Evolutionary conservation across 2,888 invertebrate species (phyloP), one percentile per base, ranked within the genome.

Genomic region (Macropis europaea): DNA sequence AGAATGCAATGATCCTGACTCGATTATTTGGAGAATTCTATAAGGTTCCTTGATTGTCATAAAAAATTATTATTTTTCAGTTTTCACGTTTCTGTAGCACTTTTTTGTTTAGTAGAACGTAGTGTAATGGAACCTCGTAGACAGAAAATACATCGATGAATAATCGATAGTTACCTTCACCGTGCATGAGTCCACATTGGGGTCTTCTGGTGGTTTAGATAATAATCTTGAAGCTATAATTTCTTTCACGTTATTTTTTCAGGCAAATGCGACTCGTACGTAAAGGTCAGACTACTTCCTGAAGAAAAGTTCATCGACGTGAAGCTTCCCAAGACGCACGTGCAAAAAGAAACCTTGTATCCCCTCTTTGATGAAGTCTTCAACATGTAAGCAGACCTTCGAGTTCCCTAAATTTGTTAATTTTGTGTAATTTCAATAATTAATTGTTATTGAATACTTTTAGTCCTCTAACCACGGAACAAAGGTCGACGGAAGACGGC

Each of bases 281-380:
- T 99, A 0, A 95, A 98, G 82, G 93, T 97, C 26, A 94, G 94
- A 81, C 90, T 98, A 52, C 91, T 97, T 62, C 99, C 99, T 0
- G 95, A 95, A 81, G 95, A 97, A 84, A 93, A 94, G 66, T 99
- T 97, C 88, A 92, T 93, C 1, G 94, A 93, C 42, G 92, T 95
- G 9, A 92, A 93, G 15, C 93, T 95, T 73, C 95, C 95, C 0
- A 97, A 96, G 90, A 99, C 99, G 0, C 96, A 96, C 88, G 96
- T 97, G 4, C 96, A 98, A 82, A 96, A 95, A 90, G 98, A 98
- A 90, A 97, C 96, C 40, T 92, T 97, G 42, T 98, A 97, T 90
- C 99, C 99, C 0, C 91, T 98, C 3, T 99, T 95, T 90, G 99
- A 99, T 87, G 99, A 99, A 91, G 95, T 94, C 83, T 98, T 99